Conservation (phyloP, 2,888 invertebrate genomes). For the Hydroisotoma schaefferi region DNA sequence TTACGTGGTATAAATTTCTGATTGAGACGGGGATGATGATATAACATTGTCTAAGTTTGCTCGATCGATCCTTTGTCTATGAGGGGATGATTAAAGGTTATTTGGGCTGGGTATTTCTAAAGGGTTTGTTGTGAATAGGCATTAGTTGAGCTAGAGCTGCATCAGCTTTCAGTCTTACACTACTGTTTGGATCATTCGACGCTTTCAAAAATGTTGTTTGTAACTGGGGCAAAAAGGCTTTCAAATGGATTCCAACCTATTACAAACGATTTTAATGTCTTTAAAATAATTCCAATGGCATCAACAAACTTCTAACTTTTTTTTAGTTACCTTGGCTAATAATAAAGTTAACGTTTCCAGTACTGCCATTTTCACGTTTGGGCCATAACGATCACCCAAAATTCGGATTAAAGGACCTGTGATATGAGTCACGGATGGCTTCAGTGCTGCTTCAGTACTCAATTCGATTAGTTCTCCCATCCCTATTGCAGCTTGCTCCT, state of each 20-base stretch:
- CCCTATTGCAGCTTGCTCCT: conserved; percentile 91
- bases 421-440: conserved; percentile 93
- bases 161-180: conserved; percentile 85
- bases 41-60: too few relatives aligned
- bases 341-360: conserved; percentile 87
- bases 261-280: conserved; percentile 29
- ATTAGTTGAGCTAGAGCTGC: conserved; percentile 82
- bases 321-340: conserved; percentile 70
- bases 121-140: conserved; percentile 77
- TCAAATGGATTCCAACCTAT: conserved; percentile 87
- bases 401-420: conserved; percentile 97
- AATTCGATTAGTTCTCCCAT: conserved; percentile 76
- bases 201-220: conserved; percentile 98
- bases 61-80: too few relatives aligned
- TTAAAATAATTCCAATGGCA: conserved; percentile 8
- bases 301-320: neutral
- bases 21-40: too few relatives aligned
- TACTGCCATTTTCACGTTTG: conserved; percentile 92
- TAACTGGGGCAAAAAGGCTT: conserved; percentile 96
- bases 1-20: too few relatives aligned
- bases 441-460: conserved; percentile 81
- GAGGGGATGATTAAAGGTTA: too few relatives aligned
- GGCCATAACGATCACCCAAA: conserved; percentile 89
- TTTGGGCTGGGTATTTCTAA: too few relatives aligned
- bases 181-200: conserved; percentile 80